Evolutionary conservation across 2,888 invertebrate species (phyloP).

Genomic region (Torymus texanus): DNA sequence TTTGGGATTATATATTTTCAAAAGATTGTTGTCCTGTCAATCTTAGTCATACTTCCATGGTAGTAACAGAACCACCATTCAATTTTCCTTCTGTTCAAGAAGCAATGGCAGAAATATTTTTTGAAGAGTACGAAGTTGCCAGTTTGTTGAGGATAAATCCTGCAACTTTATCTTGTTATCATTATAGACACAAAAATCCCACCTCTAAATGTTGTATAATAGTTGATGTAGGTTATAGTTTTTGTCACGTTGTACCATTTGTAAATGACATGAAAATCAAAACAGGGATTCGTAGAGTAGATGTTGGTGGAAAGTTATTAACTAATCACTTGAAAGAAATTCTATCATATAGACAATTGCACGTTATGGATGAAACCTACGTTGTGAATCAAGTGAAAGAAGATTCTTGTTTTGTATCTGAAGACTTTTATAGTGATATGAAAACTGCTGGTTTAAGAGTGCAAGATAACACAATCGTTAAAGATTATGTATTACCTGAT

Average conservation of each 20-base stretch:
- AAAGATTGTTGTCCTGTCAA: slow-evolving; percentile 88
- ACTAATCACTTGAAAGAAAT: slow-evolving; percentile 99
- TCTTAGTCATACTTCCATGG: slow-evolving; percentile 85
- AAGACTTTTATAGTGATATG: slow-evolving; percentile 89
- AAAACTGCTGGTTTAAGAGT: slow-evolving; percentile 78
- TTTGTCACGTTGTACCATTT: slow-evolving; percentile 95
- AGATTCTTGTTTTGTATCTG: slow-evolving; percentile 95
- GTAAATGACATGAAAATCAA: slow-evolving; percentile 81
- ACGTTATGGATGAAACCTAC: slow-evolving; percentile 99
- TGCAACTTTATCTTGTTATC: slow-evolving; percentile 86
- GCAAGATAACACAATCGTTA: slow-evolving; percentile 82
- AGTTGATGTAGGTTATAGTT: slow-evolving; percentile 96
- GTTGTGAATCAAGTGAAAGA: slow-evolving; percentile 99
- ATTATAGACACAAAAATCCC: slow-evolving; percentile 79
- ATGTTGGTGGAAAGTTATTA: slow-evolving; percentile 96
- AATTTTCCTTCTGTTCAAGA: slow-evolving; percentile 96
- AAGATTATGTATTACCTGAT: slow-evolving; percentile 97
- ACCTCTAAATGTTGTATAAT: slow-evolving; percentile 83
- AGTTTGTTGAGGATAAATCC: slow-evolving; percentile 88
- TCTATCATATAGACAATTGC: slow-evolving; percentile 95
- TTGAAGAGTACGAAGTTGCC: slow-evolving; percentile 96
- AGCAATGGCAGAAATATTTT: slow-evolving; percentile 95
- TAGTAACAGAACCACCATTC: slow-evolving; percentile 95
- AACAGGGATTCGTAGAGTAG: slow-evolving; percentile 87
- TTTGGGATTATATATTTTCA: slow-evolving; percentile 97